These are phyloP conservation scores for Nannobrachium achirus DNA, from an alignment of 2,113 vertebrate genomes.

Conservation along the genomic window DNA sequence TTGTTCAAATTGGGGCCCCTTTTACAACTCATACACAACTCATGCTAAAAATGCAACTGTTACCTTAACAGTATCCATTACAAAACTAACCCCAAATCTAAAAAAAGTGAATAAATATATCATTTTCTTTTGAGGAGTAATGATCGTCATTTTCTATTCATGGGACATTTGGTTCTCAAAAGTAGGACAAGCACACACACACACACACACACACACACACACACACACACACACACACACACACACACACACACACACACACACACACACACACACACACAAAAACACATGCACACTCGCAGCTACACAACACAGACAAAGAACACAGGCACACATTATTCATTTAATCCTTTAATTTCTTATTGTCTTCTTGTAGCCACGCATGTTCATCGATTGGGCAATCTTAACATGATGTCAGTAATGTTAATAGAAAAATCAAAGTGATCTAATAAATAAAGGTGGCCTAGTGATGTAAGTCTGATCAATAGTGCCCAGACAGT, in stretches of 20 bases:
- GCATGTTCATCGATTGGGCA: conserved; percentile 56
- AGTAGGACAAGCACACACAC: not conserved
- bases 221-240: not conserved
- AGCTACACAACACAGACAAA: too few relatives aligned
- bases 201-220: not conserved
- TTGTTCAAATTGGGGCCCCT: too few relatives aligned
- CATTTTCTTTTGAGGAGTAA: too few relatives aligned
- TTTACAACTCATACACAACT: too few relatives aligned
- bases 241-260: not conserved
- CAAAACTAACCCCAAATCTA: too few relatives aligned
- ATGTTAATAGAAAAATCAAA: conserved; percentile 56
- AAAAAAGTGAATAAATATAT: too few relatives aligned
- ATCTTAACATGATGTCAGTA: conserved; percentile 48
- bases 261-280: conserved; percentile 7
- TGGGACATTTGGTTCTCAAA: too few relatives aligned
- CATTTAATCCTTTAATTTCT: conserved; percentile 12
- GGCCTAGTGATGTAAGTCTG: conserved; percentile 54
- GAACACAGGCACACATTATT: not conserved
- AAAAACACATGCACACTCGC: not conserved
- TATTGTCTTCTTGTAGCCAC: conserved; percentile 24
- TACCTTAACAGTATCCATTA: too few relatives aligned
- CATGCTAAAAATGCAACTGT: too few relatives aligned
- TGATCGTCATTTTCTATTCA: too few relatives aligned
- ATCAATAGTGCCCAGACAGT: conserved; percentile 67
- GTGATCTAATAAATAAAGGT: conserved; percentile 58